A percentile compares a stretch with the other conserved stretches of the same genome.
phyloP scores from a whole-genome alignment of 2,797 vertebrate species.

The Pseudomugil tenellus region DNA sequence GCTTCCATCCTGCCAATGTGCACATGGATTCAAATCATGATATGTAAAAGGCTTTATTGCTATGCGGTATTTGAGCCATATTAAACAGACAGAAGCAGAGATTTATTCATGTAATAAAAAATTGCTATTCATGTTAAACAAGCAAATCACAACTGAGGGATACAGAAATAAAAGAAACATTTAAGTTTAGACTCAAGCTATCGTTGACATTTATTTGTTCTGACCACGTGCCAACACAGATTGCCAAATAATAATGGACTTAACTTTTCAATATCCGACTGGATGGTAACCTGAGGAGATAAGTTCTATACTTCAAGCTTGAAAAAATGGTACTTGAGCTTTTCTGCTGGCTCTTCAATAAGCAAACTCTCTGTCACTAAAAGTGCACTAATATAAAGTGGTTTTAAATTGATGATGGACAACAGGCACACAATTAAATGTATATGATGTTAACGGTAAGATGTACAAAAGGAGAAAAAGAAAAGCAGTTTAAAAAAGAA shows the following conservation, averaged over 20 bases:
- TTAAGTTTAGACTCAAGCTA: background rate
- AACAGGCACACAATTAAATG: background rate
- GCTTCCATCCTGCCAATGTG: conserved; percentile 1
- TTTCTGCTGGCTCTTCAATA: conserved; percentile 18
- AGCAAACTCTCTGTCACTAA: background rate
- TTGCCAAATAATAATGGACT: conserved; percentile 42
- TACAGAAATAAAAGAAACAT: background rate
- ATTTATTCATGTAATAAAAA: background rate
- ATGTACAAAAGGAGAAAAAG: background rate
- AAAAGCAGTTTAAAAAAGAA: background rate
- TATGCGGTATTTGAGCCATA: background rate
- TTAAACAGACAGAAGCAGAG: background rate
- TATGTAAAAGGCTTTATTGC: background rate
- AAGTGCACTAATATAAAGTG: conserved; percentile 5
- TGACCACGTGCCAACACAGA: background rate
- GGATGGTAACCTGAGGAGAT: conserved; percentile 38
- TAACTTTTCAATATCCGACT: conserved; percentile 25
- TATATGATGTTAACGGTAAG: background rate
- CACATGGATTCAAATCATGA: conserved; percentile 18
- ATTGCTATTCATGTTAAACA: background rate
- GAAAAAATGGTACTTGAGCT: too few species aligned
- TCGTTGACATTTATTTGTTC: background rate
- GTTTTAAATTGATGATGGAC: background rate
- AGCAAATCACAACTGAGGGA: background rate
- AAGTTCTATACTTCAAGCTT: too few species aligned